Conservation (phyloP, 2,797 vertebrate genomes). For the Apogon talboti region DNA sequence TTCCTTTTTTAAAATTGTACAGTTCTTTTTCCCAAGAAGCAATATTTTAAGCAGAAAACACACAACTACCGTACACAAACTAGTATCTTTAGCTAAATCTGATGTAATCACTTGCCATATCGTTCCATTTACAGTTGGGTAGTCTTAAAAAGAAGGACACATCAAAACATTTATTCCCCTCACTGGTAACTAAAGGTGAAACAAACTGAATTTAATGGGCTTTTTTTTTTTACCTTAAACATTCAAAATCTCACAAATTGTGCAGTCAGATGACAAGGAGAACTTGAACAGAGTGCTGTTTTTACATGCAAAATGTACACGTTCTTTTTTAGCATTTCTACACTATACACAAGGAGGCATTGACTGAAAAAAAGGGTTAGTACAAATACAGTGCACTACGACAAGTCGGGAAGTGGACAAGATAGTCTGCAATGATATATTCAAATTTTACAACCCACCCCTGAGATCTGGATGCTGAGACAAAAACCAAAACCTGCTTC, state of each 20-base stretch:
- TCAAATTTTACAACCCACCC: constrained; percentile 69
- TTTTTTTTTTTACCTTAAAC: constrained; percentile 51
- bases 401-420: constrained; percentile 52
- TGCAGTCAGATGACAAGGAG: constrained; percentile 65
- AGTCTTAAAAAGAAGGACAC: constrained; percentile 34
- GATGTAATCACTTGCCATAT: constrained; percentile 22
- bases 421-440: constrained; percentile 38
- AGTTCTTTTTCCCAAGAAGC: constrained; percentile 73
- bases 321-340: constrained; percentile 61
- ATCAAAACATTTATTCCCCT: constrained; percentile 28
- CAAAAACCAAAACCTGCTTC: constrained; percentile 39
- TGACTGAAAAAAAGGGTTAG: constrained; percentile 56
- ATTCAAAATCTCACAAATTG: constrained; percentile 57
- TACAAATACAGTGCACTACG: constrained; percentile 73
- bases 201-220: constrained; percentile 43
- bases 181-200: constrained; percentile 37
- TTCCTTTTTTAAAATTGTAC: constrained; percentile 71
- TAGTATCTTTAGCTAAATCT: constrained; percentile 51
- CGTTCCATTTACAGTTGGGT: constrained; percentile 45
- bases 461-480: constrained; percentile 69
- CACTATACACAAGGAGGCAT: constrained; percentile 72
- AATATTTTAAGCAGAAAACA: constrained; percentile 73
- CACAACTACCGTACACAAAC: constrained; percentile 66
- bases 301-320: constrained; percentile 80
- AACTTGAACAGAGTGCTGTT: constrained; percentile 63